A percentile compares a stretch with the other conserved stretches of the same genome.
Conservation (phyloP, 2,797 vertebrate species). For the Oreonectes daqikongensis region DNA sequence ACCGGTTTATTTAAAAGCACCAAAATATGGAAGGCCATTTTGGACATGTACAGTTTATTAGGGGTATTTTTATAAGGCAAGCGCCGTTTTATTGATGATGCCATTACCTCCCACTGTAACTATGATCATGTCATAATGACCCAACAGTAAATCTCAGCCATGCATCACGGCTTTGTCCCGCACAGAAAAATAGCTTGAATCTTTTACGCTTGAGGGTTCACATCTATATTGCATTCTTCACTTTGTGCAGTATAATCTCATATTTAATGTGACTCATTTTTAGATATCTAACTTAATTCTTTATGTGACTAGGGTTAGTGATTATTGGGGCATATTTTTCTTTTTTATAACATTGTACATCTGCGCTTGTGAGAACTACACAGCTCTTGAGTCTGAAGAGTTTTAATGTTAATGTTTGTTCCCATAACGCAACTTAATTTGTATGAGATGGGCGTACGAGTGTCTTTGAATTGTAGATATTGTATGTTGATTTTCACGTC, state of each 20-base stretch:
- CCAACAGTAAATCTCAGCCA: conserved; percentile 50
- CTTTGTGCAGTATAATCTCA: conserved; percentile 7
- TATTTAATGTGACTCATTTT: conserved; percentile 18
- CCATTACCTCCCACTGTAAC: conserved; percentile 49
- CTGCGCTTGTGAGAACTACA: background rate
- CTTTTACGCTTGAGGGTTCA: conserved; percentile 19
- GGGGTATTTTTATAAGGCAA: conserved; percentile 39
- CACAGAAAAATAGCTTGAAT: conserved; percentile 34
- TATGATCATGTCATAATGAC: conserved; percentile 58
- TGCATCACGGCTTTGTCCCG: conserved; percentile 49
- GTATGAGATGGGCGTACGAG: background rate
- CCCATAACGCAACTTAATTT: background rate
- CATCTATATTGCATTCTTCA: conserved; percentile 29
- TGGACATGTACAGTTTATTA: conserved; percentile 27
- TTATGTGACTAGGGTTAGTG: background rate
- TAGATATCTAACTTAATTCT: background rate
- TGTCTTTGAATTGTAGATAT: conserved; percentile 2
- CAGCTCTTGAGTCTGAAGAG: background rate
- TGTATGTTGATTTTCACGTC: background rate
- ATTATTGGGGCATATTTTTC: conserved; percentile 36
- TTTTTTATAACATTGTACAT: background rate
- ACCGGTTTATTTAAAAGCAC: background rate
- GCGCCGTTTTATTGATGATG: conserved; percentile 50
- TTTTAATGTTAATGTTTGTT: conserved; percentile 25
- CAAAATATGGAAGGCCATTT: background rate